These are phyloP conservation scores for Pipistrellus nathusii DNA, from an alignment of 2,797 vertebrate genomes.

Conservation along the genomic window DNA sequence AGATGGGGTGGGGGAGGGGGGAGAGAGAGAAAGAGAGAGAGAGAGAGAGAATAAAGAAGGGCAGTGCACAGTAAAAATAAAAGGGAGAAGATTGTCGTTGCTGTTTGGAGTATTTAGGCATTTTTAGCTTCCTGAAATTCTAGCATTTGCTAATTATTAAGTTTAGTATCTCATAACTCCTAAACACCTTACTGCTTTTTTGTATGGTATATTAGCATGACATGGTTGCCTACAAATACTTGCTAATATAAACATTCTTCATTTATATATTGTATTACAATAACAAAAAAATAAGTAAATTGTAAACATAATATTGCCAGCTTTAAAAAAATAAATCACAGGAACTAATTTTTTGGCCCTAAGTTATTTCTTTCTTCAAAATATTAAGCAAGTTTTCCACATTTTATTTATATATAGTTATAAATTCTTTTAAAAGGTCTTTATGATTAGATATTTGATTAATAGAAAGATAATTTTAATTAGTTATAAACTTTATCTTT, in stretches of 20 bases:
- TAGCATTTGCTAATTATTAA: conserved; percentile 26
- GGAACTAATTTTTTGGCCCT: neutral
- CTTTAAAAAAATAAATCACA: neutral
- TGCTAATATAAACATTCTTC: neutral
- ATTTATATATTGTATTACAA: conserved; percentile 29
- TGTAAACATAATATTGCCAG: neutral
- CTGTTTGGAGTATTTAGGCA: neutral
- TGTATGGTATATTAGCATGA: neutral
- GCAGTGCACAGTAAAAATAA: neutral
- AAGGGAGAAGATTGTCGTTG: conserved; percentile 1
- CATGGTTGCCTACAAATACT: neutral
- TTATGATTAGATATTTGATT: conserved; percentile 41
- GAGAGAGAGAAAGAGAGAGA: neutral
- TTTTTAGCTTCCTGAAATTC: neutral
- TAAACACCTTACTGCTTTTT: neutral
- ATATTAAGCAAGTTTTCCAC: neutral
- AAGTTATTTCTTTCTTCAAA: conserved; percentile 43
- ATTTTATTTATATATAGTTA: neutral
- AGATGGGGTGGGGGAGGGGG: too few species aligned
- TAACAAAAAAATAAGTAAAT: neutral
- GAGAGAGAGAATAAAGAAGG: neutral
- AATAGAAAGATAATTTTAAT: conserved; percentile 23
- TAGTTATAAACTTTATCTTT: conserved; percentile 45
- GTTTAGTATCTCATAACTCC: neutral
- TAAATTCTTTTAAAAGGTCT: neutral